Conservation (phyloP, 92 coral and sea anemone genomes). For the Virgularia gustaviana region DNA sequence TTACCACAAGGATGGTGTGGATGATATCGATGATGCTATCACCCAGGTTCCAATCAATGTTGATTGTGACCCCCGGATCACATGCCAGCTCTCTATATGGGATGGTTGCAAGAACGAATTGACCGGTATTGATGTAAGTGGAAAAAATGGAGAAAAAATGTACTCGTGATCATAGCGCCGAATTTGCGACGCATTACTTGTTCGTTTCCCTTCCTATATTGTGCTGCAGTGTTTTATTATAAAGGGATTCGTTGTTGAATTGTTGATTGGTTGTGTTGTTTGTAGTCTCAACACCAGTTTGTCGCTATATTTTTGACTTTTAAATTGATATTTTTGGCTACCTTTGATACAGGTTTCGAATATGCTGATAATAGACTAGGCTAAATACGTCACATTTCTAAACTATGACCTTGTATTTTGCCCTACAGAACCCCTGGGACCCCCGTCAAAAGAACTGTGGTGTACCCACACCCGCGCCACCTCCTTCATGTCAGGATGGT, state of each 20-base stretch:
- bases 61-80: constrained; percentile 50
- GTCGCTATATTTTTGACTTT: too few relatives aligned
- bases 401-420: not conserved
- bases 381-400: too few relatives aligned
- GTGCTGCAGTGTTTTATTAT: too few relatives aligned
- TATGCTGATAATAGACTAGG: too few relatives aligned
- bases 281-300: too few relatives aligned
- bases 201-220: not conserved
- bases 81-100: constrained; percentile 41
- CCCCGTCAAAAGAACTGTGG: constrained; percentile 46
- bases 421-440: constrained; percentile 37
- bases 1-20: constrained; percentile 36
- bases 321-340: too few relatives aligned
- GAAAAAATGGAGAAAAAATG: not conserved
- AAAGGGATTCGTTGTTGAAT: too few relatives aligned
- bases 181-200: too few relatives aligned
- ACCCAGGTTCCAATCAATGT: constrained; percentile 45
- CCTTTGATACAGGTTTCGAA: too few relatives aligned
- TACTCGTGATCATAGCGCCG: too few relatives aligned
- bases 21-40: constrained; percentile 40
- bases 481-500: constrained; percentile 39
- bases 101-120: constrained; percentile 21
- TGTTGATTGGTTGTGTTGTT: too few relatives aligned
- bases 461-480: constrained; percentile 38
- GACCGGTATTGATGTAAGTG: constrained; percentile 37